Evolutionary conservation across 2,797 vertebrate genomes (phyloP).

Genomic region (Mus caroli): DNA sequence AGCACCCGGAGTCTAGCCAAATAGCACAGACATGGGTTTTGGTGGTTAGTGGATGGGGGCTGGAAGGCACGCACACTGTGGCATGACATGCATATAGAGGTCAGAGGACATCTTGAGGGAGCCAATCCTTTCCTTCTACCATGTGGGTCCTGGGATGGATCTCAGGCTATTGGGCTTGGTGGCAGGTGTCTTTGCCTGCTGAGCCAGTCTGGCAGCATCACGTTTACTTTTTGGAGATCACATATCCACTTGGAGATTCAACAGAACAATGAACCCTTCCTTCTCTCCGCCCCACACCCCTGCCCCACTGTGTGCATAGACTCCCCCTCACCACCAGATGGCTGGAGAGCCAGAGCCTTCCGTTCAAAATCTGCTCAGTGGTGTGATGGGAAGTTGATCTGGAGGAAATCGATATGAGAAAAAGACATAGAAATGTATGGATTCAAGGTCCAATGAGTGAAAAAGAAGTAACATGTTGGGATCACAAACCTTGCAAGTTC

Average conservation of each 20-base stretch:
- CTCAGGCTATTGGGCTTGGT: not conserved
- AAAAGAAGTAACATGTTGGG: not conserved
- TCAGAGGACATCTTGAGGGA: not conserved
- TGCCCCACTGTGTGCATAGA: not conserved
- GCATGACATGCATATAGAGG: not conserved
- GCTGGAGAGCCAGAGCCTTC: not conserved
- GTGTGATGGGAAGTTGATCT: not conserved
- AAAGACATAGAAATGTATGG: not conserved
- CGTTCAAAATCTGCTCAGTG: not conserved
- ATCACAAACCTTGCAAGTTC: not conserved
- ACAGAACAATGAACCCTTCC: not conserved
- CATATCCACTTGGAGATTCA: conserved; percentile 4
- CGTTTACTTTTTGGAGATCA: not conserved
- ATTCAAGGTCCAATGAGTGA: not conserved
- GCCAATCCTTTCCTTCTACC: not conserved
- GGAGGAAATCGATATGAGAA: conserved; percentile 13
- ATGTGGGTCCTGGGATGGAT: not conserved
- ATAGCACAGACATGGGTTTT: not conserved
- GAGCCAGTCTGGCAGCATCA: not conserved
- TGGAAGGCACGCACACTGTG: not conserved
- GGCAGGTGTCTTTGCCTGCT: not conserved
- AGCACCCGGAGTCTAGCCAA: not conserved
- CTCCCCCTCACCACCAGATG: not conserved
- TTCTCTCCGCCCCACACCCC: no score
- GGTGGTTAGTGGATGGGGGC: not conserved